Percentiles rank a stretch among this genome's conserved stretches.
Evolutionary conservation across 2,888 invertebrate genomes (phyloP).

Genomic region (Aromia moschata): DNA sequence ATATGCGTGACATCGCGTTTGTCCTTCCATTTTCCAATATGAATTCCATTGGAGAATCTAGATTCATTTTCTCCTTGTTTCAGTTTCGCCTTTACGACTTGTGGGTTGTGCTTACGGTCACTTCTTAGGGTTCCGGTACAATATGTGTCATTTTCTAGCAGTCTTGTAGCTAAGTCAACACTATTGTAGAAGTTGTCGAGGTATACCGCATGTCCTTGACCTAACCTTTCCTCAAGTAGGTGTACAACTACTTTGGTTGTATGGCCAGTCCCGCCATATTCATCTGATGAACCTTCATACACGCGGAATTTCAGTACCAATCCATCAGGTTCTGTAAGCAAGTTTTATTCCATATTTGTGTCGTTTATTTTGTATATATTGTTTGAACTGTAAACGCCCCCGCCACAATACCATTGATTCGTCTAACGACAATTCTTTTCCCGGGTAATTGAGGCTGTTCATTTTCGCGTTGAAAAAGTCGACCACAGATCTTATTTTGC

Average conservation of each 20-base stretch:
- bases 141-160: conserved; percentile 35
- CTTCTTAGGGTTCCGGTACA: conserved; percentile 37
- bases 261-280: conserved; percentile 28
- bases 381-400: conserved; percentile 8
- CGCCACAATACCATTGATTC: conserved; percentile 3
- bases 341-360: conserved; percentile 30
- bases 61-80: conserved; percentile 16
- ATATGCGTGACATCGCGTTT: conserved; percentile 21
- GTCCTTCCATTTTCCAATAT: conserved; percentile 19
- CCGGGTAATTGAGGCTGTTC: conserved; percentile 1
- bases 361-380: conserved; percentile 29
- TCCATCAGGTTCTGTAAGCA: conserved; percentile 30
- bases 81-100: conserved; percentile 24
- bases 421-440: neutral
- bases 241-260: conserved; percentile 32
- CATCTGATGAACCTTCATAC: conserved; percentile 26
- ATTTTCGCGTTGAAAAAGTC: conserved; percentile 17
- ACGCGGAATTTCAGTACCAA: conserved; percentile 22
- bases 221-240: conserved; percentile 29
- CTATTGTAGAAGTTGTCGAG: conserved; percentile 36
- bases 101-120: conserved; percentile 29
- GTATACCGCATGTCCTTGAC: conserved; percentile 29
- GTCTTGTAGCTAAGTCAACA: conserved; percentile 18
- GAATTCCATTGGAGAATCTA: conserved; percentile 19
- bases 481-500: conserved; percentile 16